Evolutionary conservation across 2,797 vertebrate genomes (phyloP).

Genomic region (Neoniphon sammara): DNA sequence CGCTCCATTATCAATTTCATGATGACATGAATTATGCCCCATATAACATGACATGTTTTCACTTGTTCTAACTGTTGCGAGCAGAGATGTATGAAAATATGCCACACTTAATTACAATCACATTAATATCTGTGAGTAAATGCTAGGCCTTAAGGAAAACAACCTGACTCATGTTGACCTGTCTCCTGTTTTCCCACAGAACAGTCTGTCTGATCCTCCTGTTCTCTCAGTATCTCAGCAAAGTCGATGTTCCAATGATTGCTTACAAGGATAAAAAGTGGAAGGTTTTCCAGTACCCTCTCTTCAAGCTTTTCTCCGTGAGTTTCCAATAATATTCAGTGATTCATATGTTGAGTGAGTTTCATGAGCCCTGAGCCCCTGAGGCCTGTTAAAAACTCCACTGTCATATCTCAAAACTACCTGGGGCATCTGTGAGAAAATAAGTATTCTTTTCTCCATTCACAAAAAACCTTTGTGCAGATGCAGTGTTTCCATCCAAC

Average conservation of each 20-base stretch:
- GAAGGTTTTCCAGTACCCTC: slow-evolving; percentile 84
- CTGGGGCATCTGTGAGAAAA: no score
- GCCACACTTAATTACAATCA: background rate
- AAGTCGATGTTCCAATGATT: slow-evolving; percentile 82
- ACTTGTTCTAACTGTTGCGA: background rate
- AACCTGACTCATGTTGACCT: slow-evolving; percentile 11
- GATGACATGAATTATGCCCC: background rate
- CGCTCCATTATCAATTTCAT: background rate
- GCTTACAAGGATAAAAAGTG: slow-evolving; percentile 85
- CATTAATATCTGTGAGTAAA: background rate
- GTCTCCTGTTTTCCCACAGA: slow-evolving; percentile 67
- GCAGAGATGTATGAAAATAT: slow-evolving; percentile 13
- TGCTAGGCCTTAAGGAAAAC: background rate
- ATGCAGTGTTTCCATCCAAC: no score
- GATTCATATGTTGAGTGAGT: no score
- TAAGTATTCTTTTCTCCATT: no score
- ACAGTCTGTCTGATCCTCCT: slow-evolving; percentile 84
- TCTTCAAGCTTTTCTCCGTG: slow-evolving; percentile 87
- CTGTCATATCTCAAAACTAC: no score
- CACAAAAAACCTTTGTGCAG: no score
- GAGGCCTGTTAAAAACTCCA: no score
- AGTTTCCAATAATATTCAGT: slow-evolving; percentile 57
- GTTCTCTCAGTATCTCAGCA: slow-evolving; percentile 87
- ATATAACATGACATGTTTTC: slow-evolving; percentile 34
- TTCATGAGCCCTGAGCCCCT: no score